Conservation (phyloP, 92 coral and sea anemone genomes). For the Phymanthus crucifer region DNA sequence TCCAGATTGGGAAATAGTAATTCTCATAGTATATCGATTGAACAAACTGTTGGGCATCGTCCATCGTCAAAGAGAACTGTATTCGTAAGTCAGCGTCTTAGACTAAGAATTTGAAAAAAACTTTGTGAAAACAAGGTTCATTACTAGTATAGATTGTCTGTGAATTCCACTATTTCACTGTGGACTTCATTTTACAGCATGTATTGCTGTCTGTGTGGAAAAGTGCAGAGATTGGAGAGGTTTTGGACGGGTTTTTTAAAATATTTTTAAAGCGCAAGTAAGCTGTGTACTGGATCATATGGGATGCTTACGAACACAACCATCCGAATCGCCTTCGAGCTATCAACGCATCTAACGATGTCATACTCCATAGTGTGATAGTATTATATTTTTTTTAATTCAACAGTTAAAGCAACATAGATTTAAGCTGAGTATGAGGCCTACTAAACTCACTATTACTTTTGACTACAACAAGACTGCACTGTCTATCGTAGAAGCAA, state of each 20-base stretch:
- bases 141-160: neutral
- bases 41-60: neutral
- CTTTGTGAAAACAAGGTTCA: neutral
- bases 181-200: neutral
- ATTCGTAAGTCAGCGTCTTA: neutral
- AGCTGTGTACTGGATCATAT: neutral
- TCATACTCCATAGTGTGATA: neutral
- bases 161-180: neutral
- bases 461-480: conserved; percentile 1
- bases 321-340: neutral
- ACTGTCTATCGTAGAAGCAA: conserved; percentile 21
- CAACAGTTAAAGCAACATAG: conserved; percentile 11
- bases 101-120: too few species aligned
- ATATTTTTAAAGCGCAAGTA: neutral
- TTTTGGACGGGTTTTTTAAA: too few species aligned
- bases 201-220: neutral
- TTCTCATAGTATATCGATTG: conserved; percentile 13
- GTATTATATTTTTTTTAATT: neutral
- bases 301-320: too few species aligned
- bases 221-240: too few species aligned
- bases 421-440: conserved; percentile 17
- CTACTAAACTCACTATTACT: conserved; percentile 10
- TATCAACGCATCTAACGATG: neutral
- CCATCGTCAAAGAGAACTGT: neutral
- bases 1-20: conserved; percentile 21